phyloP scores from a whole-genome alignment of 2,888 invertebrate genomes.

The Phytoseiulus persimilis region DNA sequence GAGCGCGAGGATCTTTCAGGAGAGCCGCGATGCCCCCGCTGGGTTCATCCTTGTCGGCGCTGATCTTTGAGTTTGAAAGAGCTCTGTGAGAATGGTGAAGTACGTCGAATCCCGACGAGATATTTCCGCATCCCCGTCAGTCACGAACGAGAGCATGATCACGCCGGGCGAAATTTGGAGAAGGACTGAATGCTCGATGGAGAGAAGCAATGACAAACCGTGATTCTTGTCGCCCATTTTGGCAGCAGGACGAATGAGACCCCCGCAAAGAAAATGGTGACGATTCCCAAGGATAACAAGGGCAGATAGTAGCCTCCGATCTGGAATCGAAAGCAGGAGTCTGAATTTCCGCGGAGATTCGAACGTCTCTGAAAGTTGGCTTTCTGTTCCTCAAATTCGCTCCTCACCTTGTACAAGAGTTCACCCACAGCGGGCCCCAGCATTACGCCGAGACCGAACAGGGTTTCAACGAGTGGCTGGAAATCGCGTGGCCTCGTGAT shows the following conservation, averaged over 20 bases:
- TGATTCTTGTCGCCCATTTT: neutral
- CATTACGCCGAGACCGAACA: constrained; percentile 26
- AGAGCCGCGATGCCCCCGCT: neutral
- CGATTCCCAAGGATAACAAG: neutral
- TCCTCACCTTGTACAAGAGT: neutral
- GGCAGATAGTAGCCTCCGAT: constrained; percentile 11
- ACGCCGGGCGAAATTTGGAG: no score
- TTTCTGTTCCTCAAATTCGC: neutral
- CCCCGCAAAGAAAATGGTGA: neutral
- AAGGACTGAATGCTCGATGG: no score
- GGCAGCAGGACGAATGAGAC: neutral
- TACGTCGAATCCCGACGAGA: no score
- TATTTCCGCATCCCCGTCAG: no score
- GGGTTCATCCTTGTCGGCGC: neutral
- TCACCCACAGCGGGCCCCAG: neutral
- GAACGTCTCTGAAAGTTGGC: no score
- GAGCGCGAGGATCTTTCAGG: constrained; percentile 12
- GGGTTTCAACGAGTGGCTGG: constrained; percentile 6
- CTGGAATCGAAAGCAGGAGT: neutral
- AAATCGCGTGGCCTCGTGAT: no score
- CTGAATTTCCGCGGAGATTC: no score
- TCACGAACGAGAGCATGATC: no score
- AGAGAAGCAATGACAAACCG: neutral
- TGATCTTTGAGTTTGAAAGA: neutral
- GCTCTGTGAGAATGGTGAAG: no score